Conservation (phyloP, 92 coral and sea anemone genomes). For the Anthopleura xanthogrammica region DNA sequence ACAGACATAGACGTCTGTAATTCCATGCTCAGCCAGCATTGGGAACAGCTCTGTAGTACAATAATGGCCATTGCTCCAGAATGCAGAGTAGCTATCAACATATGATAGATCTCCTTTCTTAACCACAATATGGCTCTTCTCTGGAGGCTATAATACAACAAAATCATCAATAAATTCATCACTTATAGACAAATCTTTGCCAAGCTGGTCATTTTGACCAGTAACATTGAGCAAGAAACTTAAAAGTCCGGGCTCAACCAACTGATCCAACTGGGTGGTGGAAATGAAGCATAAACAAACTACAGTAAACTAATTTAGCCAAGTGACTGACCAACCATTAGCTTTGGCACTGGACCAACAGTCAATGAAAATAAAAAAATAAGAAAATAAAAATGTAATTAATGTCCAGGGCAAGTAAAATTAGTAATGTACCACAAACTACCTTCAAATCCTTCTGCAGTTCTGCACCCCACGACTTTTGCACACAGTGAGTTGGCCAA, state of each 20-base stretch:
- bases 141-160: constrained; percentile 58
- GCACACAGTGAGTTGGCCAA: constrained; percentile 93
- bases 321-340: no score
- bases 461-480: constrained; percentile 88
- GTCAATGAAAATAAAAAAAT: no score
- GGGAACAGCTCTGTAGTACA: constrained; percentile 61
- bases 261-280: no score
- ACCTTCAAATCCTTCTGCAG: constrained; percentile 81
- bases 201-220: no score
- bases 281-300: no score
- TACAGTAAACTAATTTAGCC: no score
- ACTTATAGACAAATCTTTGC: not conserved
- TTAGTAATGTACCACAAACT: not conserved
- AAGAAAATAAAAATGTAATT: no score
- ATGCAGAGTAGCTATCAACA: constrained; percentile 90
- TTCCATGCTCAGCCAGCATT: constrained; percentile 57
- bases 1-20: constrained; percentile 73
- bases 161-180: not conserved
- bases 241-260: no score
- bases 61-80: constrained; percentile 76
- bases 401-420: no score
- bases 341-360: no score
- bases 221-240: no score
- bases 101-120: constrained; percentile 65
- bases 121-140: constrained; percentile 39